Percentiles rank a stretch among this genome's conserved stretches.
Evolutionary conservation across 2,797 vertebrate genomes (phyloP).

Genomic region (Sarcoramphus papa): DNA sequence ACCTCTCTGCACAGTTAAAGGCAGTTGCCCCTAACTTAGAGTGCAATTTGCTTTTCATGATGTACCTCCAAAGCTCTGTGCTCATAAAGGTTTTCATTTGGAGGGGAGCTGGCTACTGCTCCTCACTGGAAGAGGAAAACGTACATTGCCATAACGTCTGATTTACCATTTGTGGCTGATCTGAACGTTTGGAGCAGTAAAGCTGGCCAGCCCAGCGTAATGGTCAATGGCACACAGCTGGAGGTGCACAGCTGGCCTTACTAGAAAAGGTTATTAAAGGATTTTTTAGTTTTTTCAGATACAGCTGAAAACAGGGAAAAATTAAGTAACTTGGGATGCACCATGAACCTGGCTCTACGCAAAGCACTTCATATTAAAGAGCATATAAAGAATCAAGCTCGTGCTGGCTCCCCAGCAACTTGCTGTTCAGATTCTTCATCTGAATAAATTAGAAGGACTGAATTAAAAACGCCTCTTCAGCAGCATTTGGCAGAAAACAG

Average conservation of each 20-base stretch:
- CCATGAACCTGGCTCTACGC: not conserved
- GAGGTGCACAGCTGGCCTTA: constrained; percentile 1
- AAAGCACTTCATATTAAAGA: not conserved
- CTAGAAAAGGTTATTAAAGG: not conserved
- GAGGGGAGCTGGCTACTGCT: constrained; percentile 34
- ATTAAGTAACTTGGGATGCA: not conserved
- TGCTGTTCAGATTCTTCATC: not conserved
- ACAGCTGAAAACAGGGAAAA: not conserved
- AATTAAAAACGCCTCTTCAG: not conserved
- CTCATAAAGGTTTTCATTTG: constrained; percentile 37
- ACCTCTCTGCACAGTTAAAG: constrained; percentile 2
- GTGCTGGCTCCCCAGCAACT: not conserved
- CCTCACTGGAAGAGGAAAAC: not conserved
- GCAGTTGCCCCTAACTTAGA: constrained; percentile 37
- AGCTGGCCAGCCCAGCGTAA: not conserved
- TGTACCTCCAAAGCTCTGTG: constrained; percentile 27
- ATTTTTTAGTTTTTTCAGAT: not conserved
- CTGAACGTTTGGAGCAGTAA: not conserved
- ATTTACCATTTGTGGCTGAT: constrained; percentile 3
- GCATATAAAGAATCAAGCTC: not conserved
- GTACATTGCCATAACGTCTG: not conserved
- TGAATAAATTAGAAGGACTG: not conserved
- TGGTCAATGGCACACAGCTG: constrained; percentile 8
- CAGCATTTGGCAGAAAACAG: not conserved
- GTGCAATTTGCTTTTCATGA: constrained; percentile 28